These are phyloP conservation scores for Theropithecus gelada DNA, from an alignment of 2,113 vertebrate genomes.

Conservation along the genomic window DNA sequence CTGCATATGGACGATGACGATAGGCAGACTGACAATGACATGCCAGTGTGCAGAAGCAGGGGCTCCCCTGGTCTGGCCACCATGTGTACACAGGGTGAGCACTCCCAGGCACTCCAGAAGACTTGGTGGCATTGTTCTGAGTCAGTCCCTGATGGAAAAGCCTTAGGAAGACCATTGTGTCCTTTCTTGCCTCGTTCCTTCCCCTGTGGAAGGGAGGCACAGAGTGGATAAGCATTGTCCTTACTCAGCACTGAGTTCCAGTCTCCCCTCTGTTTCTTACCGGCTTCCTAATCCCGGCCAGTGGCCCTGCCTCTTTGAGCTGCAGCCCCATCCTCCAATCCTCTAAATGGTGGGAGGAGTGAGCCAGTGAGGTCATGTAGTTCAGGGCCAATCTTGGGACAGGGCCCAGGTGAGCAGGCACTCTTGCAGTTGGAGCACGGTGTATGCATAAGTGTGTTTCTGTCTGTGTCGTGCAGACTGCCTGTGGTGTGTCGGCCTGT, in stretches of 20 bases:
- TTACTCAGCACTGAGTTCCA: neutral
- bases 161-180: fast-evolving
- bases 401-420: fast-evolving
- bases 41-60: neutral
- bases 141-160: neutral
- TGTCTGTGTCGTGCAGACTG: neutral
- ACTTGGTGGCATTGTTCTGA: neutral
- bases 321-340: neutral
- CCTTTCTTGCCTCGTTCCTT: neutral
- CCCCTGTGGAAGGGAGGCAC: no score
- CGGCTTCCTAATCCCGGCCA: no score
- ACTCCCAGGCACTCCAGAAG: neutral
- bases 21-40: no score
- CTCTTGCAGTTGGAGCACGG: neutral
- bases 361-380: neutral
- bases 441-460: neutral
- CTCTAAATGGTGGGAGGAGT: neutral
- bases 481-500: neutral
- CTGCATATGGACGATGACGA: no score
- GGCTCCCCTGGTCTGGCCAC: neutral
- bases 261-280: neutral
- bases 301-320: neutral
- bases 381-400: neutral
- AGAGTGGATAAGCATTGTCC: neutral
- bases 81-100: fast-evolving